Percentiles rank a stretch among this genome's conserved stretches.
Evolutionary conservation across 2,888 invertebrate genomes (phyloP).

Genomic region (Ichneumoninae sp.): DNA sequence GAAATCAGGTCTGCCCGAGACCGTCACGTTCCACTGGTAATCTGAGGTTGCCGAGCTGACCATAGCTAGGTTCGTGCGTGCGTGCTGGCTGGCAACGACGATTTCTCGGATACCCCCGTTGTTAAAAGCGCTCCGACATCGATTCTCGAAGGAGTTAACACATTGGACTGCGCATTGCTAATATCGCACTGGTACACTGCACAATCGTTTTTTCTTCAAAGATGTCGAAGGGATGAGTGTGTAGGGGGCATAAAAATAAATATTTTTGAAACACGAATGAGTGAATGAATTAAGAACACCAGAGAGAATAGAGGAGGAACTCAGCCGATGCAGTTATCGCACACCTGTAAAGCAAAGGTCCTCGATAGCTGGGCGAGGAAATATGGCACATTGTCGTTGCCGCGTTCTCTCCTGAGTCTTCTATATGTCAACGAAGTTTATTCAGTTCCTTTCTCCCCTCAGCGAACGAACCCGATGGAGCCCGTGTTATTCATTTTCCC

Average conservation of each 20-base stretch:
- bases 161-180: slow-evolving; percentile 28
- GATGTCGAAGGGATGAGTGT: background rate
- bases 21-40: slow-evolving; percentile 60
- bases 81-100: slow-evolving; percentile 44
- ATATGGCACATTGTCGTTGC: background rate
- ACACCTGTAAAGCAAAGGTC: slow-evolving; percentile 33
- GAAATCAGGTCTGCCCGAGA: slow-evolving; percentile 63
- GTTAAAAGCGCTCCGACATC: slow-evolving; percentile 54
- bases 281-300: slow-evolving; percentile 14
- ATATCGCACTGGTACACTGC: slow-evolving; percentile 16
- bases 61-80: slow-evolving; percentile 59
- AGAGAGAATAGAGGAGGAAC: slow-evolving; percentile 25
- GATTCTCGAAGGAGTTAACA: slow-evolving; percentile 46
- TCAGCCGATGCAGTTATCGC: background rate
- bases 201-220: background rate
- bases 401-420: slow-evolving; percentile 14
- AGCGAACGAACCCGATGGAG: slow-evolving; percentile 75
- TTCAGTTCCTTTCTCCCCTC: slow-evolving; percentile 73
- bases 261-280: background rate
- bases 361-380: slow-evolving; percentile 20
- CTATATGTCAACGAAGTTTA: slow-evolving; percentile 74
- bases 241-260: background rate
- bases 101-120: slow-evolving; percentile 44
- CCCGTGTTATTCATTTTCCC: slow-evolving; percentile 82
- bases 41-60: slow-evolving; percentile 38